Percentiles rank a stretch among this genome's conserved stretches.
phyloP scores from a whole-genome alignment of 2,888 invertebrate species.

The Drosophila pseudotalamancana region DNA sequence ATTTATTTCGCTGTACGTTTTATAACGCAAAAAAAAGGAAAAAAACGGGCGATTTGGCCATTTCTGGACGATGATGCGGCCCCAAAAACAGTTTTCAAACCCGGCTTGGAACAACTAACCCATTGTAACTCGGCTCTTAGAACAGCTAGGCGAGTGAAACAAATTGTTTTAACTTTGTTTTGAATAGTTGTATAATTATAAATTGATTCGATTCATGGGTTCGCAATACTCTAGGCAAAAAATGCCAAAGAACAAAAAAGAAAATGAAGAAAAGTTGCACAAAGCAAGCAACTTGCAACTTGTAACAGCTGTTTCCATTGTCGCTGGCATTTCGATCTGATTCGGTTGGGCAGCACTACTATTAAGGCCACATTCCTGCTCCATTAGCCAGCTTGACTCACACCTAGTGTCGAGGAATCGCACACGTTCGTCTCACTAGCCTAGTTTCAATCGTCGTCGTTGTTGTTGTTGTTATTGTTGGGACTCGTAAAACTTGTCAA shows the following conservation, averaged over 20 bases:
- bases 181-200: neutral
- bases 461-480: constrained; percentile 31
- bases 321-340: neutral
- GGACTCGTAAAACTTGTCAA: constrained; percentile 74
- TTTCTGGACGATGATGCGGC: constrained; percentile 6
- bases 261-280: neutral
- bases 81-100: constrained; percentile 5
- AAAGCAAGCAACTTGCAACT: neutral
- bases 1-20: constrained; percentile 16
- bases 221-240: neutral
- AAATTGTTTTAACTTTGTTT: constrained; percentile 10
- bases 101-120: constrained; percentile 8
- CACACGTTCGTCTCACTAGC: constrained; percentile 54
- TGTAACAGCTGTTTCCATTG: constrained; percentile 44
- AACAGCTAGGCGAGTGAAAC: constrained; percentile 1
- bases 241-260: neutral
- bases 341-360: constrained; percentile 15
- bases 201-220: neutral
- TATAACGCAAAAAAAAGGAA: neutral
- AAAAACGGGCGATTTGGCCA: constrained; percentile 1
- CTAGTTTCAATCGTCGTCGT: constrained; percentile 57
- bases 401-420: constrained; percentile 7
- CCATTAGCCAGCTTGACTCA: constrained; percentile 44
- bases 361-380: constrained; percentile 33
- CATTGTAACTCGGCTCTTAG: constrained; percentile 31